Evolutionary conservation across 2,888 invertebrate species (phyloP), one percentile per base, ranked within the genome.

Genomic region (Listrodromus nycthemerus): DNA sequence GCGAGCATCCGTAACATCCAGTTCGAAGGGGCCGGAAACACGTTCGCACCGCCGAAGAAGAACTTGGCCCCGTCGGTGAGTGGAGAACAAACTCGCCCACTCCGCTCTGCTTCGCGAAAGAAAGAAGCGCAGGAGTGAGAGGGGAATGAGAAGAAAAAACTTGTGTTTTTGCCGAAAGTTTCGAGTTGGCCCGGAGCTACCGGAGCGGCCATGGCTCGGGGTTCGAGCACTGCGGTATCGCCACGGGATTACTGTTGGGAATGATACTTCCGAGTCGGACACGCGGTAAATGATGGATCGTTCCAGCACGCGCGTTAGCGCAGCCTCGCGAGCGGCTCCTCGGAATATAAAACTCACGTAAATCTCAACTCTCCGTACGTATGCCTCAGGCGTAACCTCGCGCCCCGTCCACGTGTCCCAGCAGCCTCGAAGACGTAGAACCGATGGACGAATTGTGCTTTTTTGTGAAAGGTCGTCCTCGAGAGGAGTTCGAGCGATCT

Each of bases 251-350:
- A 91, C 89, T 80, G 86, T 80, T 84, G 86, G 89, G 88, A 87
- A 90, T 90, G 91, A 90, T 92, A 92, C 91, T 91, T 91, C 88
- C 87, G 88, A 90, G 88, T 91, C 90, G 90, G 90, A 91, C 90
- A 88, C 87, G 89, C 74, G 89, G 91, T 93, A 92, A 93, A 92
- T 93, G 92, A 93, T 93, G 92, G 91, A 93, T 93, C 88, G 92
- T 86, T 83, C 63, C 71, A 79, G 73, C 76, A 79, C 75, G 80
- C 83, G 84, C 78, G 48, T 65, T 76, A 81, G 83, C 73, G 80
- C 76, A 83, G 76, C 74, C 83, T 30, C 67, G 45, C 55, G 83
- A 75, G 52, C 80, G 21, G 83, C 61, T 79, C 84, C 80, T 81
- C 84, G 87, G 89, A 92, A 92, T 92, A 90, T 92, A 91, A 92